phyloP scores from a whole-genome alignment of 1,140 invertebrate genomes.

The Physella acuta region DNA sequence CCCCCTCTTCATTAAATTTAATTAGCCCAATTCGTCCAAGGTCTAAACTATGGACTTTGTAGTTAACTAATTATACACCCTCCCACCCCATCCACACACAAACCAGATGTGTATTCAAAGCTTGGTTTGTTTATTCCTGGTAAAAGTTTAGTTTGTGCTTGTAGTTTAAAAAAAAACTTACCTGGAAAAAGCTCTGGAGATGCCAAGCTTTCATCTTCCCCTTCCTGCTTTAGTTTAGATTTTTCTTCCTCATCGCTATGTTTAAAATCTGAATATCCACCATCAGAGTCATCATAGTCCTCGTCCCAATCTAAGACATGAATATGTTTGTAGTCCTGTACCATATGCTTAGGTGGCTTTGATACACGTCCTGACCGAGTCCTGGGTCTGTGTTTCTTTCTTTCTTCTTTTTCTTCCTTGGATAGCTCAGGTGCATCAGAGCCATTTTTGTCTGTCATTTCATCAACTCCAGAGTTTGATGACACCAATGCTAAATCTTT shows the following conservation, averaged over 20 bases:
- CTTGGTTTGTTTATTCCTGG: no score
- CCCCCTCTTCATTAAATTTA: no score
- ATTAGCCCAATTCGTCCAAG: no score
- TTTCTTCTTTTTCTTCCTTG: slow-evolving; percentile 64
- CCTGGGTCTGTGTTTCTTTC: slow-evolving; percentile 66
- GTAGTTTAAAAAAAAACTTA: slow-evolving; percentile 5
- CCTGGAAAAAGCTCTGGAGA: slow-evolving; percentile 22
- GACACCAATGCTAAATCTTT: slow-evolving; percentile 24
- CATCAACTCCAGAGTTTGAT: slow-evolving; percentile 25
- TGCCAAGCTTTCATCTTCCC: slow-evolving; percentile 1
- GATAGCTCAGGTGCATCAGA: slow-evolving; percentile 52
- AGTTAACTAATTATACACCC: no score
- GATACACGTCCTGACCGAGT: slow-evolving; percentile 69
- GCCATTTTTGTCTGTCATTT: slow-evolving; percentile 43
- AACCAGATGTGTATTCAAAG: no score
- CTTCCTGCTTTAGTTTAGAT: slow-evolving; percentile 26
- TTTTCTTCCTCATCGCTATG: slow-evolving; percentile 61
- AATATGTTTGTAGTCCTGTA: slow-evolving; percentile 71
- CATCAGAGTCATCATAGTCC: slow-evolving; percentile 69
- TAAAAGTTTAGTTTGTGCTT: no score
- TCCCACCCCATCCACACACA: no score
- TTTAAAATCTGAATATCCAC: slow-evolving; percentile 70
- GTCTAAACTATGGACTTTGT: no score
- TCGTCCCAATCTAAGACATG: slow-evolving; percentile 67
- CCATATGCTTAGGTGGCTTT: slow-evolving; percentile 70